phyloP scores from a whole-genome alignment of 1,140 invertebrate genomes.

The Megalonaias nervosa region DNA sequence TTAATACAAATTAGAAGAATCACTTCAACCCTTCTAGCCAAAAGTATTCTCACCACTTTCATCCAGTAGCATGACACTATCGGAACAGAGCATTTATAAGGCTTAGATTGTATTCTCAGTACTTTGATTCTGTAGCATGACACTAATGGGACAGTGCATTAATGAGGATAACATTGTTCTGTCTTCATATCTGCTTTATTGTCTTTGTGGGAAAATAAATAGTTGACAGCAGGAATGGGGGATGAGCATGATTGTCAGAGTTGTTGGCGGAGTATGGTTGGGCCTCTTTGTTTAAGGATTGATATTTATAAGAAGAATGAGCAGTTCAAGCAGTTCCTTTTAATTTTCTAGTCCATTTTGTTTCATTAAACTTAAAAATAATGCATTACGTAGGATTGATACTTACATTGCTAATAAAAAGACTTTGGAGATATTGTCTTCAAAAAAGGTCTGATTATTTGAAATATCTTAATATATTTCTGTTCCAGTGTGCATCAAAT shows the following conservation, averaged over 20 bases:
- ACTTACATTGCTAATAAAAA: background rate
- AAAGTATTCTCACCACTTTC: no score
- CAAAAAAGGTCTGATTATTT: background rate
- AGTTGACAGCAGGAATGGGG: no score
- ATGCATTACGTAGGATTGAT: background rate
- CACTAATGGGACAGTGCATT: background rate
- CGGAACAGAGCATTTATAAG: no score
- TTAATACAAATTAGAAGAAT: background rate
- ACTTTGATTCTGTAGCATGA: background rate
- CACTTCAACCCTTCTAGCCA: no score
- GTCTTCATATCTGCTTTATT: background rate
- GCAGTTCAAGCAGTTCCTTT: background rate
- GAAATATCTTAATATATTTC: background rate
- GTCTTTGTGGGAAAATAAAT: no score
- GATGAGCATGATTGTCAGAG: no score
- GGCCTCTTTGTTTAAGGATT: no score
- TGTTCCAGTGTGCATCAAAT: constrained; percentile 58
- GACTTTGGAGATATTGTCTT: background rate
- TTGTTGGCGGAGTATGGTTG: no score
- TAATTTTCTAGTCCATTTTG: background rate
- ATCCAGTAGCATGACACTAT: no score
- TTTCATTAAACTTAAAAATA: no score
- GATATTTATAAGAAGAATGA: background rate
- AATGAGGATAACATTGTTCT: constrained; percentile 2
- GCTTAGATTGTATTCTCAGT: no score